Conservation (phyloP, 2,888 invertebrate genomes). For the Thecophora atra region DNA sequence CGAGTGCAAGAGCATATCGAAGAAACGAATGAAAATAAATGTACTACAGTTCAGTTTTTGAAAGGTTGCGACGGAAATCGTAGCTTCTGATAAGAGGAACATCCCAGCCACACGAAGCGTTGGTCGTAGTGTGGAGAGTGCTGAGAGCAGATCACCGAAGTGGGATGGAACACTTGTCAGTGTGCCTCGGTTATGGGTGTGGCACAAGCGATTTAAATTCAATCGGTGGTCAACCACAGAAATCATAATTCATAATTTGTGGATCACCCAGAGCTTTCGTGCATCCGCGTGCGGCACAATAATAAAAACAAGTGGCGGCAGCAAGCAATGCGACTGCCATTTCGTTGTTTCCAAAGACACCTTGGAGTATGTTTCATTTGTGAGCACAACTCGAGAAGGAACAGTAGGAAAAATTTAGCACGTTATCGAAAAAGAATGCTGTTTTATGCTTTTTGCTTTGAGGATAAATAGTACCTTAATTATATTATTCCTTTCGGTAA, state of each 20-base stretch:
- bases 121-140: constrained; percentile 43
- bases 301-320: constrained; percentile 16
- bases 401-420: no score
- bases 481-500: constrained; percentile 40
- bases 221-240: constrained; percentile 35
- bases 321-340: not conserved
- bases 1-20: not conserved
- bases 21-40: constrained; percentile 51
- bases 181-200: constrained; percentile 22
- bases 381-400: no score
- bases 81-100: constrained; percentile 66
- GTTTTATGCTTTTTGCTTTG: not conserved
- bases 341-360: not conserved
- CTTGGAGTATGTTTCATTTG: not conserved
- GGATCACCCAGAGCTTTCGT: not conserved
- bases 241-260: constrained; percentile 32
- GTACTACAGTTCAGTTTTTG: constrained; percentile 57
- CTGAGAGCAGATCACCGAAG: constrained; percentile 45
- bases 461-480: constrained; percentile 38
- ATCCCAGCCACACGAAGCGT: constrained; percentile 29
- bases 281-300: constrained; percentile 13
- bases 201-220: constrained; percentile 11
- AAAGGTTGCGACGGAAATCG: constrained; percentile 54
- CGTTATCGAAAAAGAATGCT: no score
- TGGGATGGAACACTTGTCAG: constrained; percentile 32